Evolutionary conservation across 2,888 invertebrate species (phyloP).

Genomic region (Nemapogon koenigi): DNA sequence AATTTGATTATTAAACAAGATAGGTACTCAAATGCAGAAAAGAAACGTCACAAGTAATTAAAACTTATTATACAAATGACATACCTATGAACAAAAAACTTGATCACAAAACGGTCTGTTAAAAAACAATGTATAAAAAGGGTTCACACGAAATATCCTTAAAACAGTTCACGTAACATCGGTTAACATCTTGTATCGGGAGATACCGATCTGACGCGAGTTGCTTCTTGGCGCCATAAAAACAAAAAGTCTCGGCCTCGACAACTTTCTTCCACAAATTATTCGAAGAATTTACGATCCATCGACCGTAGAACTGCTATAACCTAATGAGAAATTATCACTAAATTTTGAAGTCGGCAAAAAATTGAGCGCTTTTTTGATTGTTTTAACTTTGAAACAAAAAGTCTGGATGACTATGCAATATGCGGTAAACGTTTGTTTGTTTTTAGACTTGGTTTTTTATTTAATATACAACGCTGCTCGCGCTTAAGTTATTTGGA

Average conservation of each 20-base stretch:
- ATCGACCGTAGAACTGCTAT: constrained; percentile 58
- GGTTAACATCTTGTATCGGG: constrained; percentile 60
- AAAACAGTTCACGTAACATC: constrained; percentile 53
- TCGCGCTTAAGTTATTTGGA: constrained; percentile 5
- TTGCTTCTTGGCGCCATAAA: constrained; percentile 62
- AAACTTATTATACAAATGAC: too few relatives aligned
- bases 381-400: constrained; percentile 48
- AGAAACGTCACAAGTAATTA: too few relatives aligned
- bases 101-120: neutral
- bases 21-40: too few relatives aligned
- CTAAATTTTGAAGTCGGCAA: too few relatives aligned
- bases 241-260: constrained; percentile 58
- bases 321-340: constrained; percentile 65
- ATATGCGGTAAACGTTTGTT: constrained; percentile 22
- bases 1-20: too few relatives aligned
- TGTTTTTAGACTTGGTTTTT: neutral
- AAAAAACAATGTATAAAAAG: constrained; percentile 12
- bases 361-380: constrained; percentile 44
- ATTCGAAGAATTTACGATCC: constrained; percentile 62
- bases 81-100: too few relatives aligned
- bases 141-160: constrained; percentile 54
- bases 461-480: constrained; percentile 28
- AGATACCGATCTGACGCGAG: constrained; percentile 61
- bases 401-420: constrained; percentile 45
- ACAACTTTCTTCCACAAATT: constrained; percentile 62